phyloP scores from a whole-genome alignment of 35 echinoderm and acorn worm species.

The Apostichopus californicus region DNA sequence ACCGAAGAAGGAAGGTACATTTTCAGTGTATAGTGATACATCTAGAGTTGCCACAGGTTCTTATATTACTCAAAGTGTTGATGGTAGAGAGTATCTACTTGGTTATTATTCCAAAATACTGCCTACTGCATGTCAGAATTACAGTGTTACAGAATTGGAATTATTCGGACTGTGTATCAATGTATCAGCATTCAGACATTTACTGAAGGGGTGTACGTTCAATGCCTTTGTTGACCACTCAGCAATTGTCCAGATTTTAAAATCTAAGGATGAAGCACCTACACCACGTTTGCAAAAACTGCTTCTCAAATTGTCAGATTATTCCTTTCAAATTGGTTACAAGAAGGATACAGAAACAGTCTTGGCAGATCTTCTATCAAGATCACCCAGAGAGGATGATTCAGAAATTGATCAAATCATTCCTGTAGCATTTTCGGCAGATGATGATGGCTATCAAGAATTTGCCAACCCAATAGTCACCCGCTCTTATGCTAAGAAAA shows the following conservation, averaged over 20 bases:
- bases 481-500: slow-evolving; percentile 43
- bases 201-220: slow-evolving; percentile 49
- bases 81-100: not conserved
- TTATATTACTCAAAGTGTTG: not conserved
- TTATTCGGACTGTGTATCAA: not conserved
- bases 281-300: too few relatives aligned
- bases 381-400: not conserved
- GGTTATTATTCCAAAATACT: too few relatives aligned
- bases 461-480: slow-evolving; percentile 6
- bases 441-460: not conserved
- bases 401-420: slow-evolving; percentile 41
- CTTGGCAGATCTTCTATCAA: too few relatives aligned
- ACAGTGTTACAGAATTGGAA: not conserved
- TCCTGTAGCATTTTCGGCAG: not conserved
- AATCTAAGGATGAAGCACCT: too few relatives aligned
- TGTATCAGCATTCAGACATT: slow-evolving; percentile 34
- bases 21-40: not conserved
- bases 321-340: not conserved
- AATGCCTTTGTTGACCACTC: too few relatives aligned
- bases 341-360: slow-evolving; percentile 44
- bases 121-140: not conserved
- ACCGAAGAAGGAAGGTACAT: not conserved
- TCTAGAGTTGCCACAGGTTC: not conserved
- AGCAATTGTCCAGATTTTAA: too few relatives aligned
- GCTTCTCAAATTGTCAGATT: slow-evolving; percentile 46